These are phyloP conservation scores for Pachyrhynchus sulphureomaculatus DNA, from an alignment of 1,140 invertebrate genomes.

Conservation along the genomic window DNA sequence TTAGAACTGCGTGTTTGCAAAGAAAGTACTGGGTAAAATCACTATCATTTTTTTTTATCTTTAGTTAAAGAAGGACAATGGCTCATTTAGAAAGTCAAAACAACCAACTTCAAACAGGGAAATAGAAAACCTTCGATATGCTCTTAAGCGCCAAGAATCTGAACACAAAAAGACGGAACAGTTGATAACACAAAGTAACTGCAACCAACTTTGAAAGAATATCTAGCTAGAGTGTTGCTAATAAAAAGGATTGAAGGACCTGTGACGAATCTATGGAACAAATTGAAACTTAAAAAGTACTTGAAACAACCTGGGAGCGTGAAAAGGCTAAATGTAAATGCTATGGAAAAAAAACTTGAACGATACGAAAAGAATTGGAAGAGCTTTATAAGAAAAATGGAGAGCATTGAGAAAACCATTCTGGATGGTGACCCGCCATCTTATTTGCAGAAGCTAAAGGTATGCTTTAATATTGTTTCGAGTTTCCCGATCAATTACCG, in stretches of 20 bases:
- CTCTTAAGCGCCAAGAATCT: neutral
- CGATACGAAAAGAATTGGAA: slow-evolving; percentile 13
- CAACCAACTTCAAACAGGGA: neutral
- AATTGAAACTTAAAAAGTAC: no score
- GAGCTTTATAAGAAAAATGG: slow-evolving; percentile 7
- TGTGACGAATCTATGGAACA: slow-evolving; percentile 9
- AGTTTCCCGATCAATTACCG: no score
- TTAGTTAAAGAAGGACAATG: slow-evolving; percentile 34
- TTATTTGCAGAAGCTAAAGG: neutral
- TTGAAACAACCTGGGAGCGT: no score
- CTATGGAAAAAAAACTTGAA: neutral
- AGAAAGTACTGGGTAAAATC: no score
- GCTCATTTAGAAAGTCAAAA: no score
- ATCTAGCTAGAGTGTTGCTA: slow-evolving; percentile 27
- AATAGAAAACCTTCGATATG: neutral
- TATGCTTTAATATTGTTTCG: no score
- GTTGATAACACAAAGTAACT: neutral
- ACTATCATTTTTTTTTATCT: no score
- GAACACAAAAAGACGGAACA: neutral
- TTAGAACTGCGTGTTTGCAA: no score
- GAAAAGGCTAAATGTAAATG: neutral
- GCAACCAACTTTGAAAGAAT: slow-evolving; percentile 23
- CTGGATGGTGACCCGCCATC: neutral
- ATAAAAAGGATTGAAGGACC: slow-evolving; percentile 21
- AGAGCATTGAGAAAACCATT: neutral